Percentiles rank a stretch among this genome's conserved stretches.
These are phyloP conservation scores for Ceratosolen fusciceps DNA, from an alignment of 1,140 invertebrate genomes.

Conservation along the genomic window DNA sequence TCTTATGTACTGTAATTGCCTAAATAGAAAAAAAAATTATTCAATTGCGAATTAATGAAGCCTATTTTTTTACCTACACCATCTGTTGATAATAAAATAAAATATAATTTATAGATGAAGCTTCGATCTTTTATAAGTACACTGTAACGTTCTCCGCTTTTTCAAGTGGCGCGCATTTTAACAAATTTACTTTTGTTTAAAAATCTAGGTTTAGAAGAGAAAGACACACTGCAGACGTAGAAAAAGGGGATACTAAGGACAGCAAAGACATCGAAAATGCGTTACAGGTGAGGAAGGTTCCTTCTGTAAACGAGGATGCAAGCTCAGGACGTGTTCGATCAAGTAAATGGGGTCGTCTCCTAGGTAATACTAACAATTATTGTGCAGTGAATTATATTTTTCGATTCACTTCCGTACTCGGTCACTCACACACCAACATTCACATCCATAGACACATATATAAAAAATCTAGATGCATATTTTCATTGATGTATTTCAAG, in stretches of 20 bases:
- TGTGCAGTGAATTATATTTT: too few relatives aligned
- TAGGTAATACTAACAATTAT: slow-evolving; percentile 69
- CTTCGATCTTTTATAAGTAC: slow-evolving; percentile 43
- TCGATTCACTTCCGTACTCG: too few relatives aligned
- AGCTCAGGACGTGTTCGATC: slow-evolving; percentile 69
- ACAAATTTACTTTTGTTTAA: slow-evolving; percentile 40
- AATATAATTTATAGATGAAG: slow-evolving; percentile 45
- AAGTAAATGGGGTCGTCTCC: slow-evolving; percentile 85
- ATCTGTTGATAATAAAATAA: slow-evolving; percentile 24
- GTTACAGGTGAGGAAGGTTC: slow-evolving; percentile 74
- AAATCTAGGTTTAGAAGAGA: slow-evolving; percentile 67
- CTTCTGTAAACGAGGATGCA: slow-evolving; percentile 72
- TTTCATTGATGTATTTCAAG: too few relatives aligned
- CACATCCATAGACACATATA: too few relatives aligned
- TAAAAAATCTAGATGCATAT: too few relatives aligned
- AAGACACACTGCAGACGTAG: slow-evolving; percentile 74
- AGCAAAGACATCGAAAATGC: slow-evolving; percentile 65
- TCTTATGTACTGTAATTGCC: slow-evolving; percentile 3
- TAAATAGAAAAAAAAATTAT: slow-evolving; percentile 12
- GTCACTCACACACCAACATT: too few relatives aligned
- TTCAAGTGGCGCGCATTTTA: neutral
- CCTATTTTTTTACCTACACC: slow-evolving; percentile 24
- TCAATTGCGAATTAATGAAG: slow-evolving; percentile 31
- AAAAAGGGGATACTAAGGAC: slow-evolving; percentile 75
- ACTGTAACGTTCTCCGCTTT: slow-evolving; percentile 7